Evolutionary conservation across 2,113 vertebrate species (phyloP), one percentile per base, ranked within the genome.

Genomic region (Embiotoca jacksoni): DNA sequence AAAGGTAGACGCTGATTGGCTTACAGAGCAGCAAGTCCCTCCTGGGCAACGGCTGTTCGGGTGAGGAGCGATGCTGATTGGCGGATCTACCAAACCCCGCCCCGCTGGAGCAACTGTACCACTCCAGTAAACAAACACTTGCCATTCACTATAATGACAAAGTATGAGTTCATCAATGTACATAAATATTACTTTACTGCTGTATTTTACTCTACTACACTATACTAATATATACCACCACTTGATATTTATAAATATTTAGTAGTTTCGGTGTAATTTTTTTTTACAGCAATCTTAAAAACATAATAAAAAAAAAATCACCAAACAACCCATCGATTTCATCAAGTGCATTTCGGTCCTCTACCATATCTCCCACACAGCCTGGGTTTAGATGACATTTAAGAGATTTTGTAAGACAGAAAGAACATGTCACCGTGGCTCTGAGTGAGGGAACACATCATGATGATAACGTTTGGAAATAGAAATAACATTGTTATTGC

Each of bases 51-150:
- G 47, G 9, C 46, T 37, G 10, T 3, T 68, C 7, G 6, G 2
- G 3, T 0, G 5, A 72, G 7, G 1, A 0, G 14, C 13, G 55
- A 31, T 14, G 2, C 23, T 84, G 84, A 90, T 92, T 92, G 84
- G 90, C 1, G 7, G 37, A 64, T 9, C 11, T 6, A n/a, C 31
- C 37, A 79, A 52, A 39, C 67, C 50, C 67, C 89, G 73, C 83
- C 88, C 81, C 39, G 41, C 44, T 75, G 16, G 9, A 81, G 72
- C 47, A 63, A 70, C 60, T 64, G 49, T 61, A 35, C 36, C 78
- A 58, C 68, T 77, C 73, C 80, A 88, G 89, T 90, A 91, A 92
- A 94, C 90, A 93, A 90, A 90, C 72, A 59, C 67, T 74, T 66
- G 46, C n/a, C 53, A 32, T 73, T 79, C 63, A n/a, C 5, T 23